Evolutionary conservation across 2,888 invertebrate species (phyloP), one percentile per base, ranked within the genome.

Genomic region (Stegophylla sp.): DNA sequence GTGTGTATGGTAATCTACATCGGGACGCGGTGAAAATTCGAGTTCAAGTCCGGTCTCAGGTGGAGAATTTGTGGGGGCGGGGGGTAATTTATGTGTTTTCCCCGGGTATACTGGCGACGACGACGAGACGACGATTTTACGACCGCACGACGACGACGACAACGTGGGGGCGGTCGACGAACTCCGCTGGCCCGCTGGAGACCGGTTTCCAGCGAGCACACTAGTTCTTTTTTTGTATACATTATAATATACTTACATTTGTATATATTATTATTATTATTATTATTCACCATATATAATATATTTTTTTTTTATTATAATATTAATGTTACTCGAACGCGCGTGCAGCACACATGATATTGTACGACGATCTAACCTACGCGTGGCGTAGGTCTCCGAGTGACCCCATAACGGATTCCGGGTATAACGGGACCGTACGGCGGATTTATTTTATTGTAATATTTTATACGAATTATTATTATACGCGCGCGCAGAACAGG

Each of bases 151-250:
- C 74, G 73, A 43, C 26, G 51, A 56, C 69, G 61, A 79, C 20
- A 53, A 26, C 79, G 79, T 79, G 79, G 69, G 79, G 79, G 79
- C 79, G 79, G 79, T 79, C 79, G 79, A 79, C 79, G 79, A 79
- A 79, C 79, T 71, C 79, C 41, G 34, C 59, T 23, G 67, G 77
- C 77, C 67, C n/a, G n/a, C n/a, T 56, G 77, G 61, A 59, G 69
- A 79, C 79, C 79, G 79, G 79, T 79, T 79, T 76, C 71, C 61
- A 45, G 63, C 61, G 13, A 13, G 15, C 15, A 41, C 20, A 41
- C 34, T 34, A 5, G 15, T 34, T 51, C 66, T 13, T 17, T 26
- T 34, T 34, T 17, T 28, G 34, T 53, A 56, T 41, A 23, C 53
- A 72, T 17, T 23, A 10, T 3, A 9, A 13, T 9, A n/a, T 51